phyloP scores from a whole-genome alignment of 2,797 vertebrate species.

The Erethizon dorsatum region DNA sequence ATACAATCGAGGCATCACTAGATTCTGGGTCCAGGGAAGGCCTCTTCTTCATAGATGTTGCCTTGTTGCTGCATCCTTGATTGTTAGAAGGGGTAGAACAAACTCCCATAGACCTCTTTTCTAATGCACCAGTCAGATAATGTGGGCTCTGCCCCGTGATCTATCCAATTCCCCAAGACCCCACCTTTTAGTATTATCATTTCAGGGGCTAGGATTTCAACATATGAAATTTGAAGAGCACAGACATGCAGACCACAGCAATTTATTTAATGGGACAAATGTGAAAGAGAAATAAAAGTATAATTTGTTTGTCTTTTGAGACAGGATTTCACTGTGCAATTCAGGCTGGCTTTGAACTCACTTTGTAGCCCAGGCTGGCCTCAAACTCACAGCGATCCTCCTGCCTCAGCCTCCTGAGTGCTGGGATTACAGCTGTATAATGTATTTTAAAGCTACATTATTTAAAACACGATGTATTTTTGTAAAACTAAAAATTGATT shows the following conservation, averaged over 20 bases:
- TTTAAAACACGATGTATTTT: background rate
- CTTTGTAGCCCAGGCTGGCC: background rate
- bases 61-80: background rate
- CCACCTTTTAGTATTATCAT: background rate
- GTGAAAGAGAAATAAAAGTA: background rate
- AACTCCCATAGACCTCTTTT: background rate
- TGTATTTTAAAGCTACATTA: background rate
- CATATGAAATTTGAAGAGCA: background rate
- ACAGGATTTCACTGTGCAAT: background rate
- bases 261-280: constrained; percentile 8
- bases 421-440: background rate
- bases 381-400: too few relatives aligned
- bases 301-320: too few relatives aligned
- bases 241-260: background rate
- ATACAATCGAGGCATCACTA: background rate
- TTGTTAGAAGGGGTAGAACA: background rate
- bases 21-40: too few relatives aligned
- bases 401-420: too few relatives aligned
- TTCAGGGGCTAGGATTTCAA: background rate
- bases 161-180: background rate
- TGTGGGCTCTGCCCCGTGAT: background rate
- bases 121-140: background rate
- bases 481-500: constrained; percentile 38
- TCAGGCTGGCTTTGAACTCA: background rate
- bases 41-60: background rate